Evolutionary conservation across 2,797 vertebrate species (phyloP), one percentile per base, ranked within the genome.

Genomic region (Anguilla megastoma): DNA sequence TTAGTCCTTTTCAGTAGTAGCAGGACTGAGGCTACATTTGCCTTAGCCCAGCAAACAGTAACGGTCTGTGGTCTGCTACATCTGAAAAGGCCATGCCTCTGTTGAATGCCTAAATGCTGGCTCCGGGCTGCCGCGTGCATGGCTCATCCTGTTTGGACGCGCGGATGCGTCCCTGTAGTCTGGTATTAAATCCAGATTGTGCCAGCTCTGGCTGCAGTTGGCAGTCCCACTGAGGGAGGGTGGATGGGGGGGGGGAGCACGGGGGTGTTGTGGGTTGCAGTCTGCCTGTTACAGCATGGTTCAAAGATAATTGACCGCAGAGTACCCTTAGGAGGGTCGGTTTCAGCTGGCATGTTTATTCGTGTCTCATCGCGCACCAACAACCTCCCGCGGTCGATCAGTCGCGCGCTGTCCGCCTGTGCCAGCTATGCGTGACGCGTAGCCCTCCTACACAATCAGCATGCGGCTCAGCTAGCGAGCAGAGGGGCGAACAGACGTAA

Each of bases 131-230:
- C 60, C 4, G 60, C 24, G 10, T 52, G 50, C 50, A 52, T 52
- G 50, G 50, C 50, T 52, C 10, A 52, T 52, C 50, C 10, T 52
- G 50, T 52, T 52, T 12, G 7, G 50, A 52, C 10, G 50, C 50
- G 60, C 6, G 60, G 60, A 66, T n/a, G 24, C 12, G 60, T 66
- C 60, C 60, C 60, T 66, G 60, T 66, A 66, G 60, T 66, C 12
- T 66, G 60, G 60, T 66, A 66, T 66, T 66, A 66, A 66, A 66
- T 66, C 24, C 21, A 66, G 60, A 66, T 66, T 66, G 60, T 66
- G 60, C 60, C 60, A 66, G 60, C 24, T 12, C 60, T 66, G 41
- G 41, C 41, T 45, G 60, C 21, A 12, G 60, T 66, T 66, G 24
- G 60, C 24, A 66, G 24, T 18, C 60, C 60, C 5, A 66, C 12